Conservation (phyloP, 1,140 invertebrate species). For the Armadillidium nasatum region DNA sequence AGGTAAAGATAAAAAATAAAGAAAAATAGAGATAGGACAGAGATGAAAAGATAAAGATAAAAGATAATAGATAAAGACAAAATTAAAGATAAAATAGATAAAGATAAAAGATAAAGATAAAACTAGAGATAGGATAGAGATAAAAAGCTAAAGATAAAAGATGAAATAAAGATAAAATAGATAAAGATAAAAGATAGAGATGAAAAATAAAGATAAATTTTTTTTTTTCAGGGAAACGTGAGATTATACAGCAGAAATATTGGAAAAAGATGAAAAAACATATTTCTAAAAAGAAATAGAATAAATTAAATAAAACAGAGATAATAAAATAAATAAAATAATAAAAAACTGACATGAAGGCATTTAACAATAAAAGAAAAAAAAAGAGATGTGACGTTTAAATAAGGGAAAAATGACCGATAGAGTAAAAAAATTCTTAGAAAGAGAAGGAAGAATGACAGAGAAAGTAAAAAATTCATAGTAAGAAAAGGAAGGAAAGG, state of each 20-base stretch:
- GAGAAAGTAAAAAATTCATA: neutral
- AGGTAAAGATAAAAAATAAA: too few species aligned
- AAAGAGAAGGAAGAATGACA: too few species aligned
- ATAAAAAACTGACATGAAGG: too few species aligned
- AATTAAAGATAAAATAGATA: neutral
- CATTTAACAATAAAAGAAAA: too few species aligned
- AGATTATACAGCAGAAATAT: too few species aligned
- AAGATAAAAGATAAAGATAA: neutral
- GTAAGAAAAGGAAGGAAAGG: neutral
- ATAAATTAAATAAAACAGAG: neutral
- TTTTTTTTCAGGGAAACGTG: too few species aligned
- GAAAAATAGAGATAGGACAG: too few species aligned
- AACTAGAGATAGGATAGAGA: neutral
- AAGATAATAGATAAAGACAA: neutral
- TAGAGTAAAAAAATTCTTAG: neutral
- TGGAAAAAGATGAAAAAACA: too few species aligned
- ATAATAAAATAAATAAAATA: neutral
- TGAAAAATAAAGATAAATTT: neutral
- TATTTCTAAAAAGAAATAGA: too few species aligned
- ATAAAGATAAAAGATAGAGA: too few species aligned
- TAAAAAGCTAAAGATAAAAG: neutral
- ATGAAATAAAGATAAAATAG: neutral
- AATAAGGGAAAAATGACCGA: neutral
- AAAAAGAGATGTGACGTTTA: neutral
- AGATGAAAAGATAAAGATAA: too few species aligned